Base-by-base conservation (phyloP, 1,140 invertebrate species). In the Gryon sp. region DNA sequence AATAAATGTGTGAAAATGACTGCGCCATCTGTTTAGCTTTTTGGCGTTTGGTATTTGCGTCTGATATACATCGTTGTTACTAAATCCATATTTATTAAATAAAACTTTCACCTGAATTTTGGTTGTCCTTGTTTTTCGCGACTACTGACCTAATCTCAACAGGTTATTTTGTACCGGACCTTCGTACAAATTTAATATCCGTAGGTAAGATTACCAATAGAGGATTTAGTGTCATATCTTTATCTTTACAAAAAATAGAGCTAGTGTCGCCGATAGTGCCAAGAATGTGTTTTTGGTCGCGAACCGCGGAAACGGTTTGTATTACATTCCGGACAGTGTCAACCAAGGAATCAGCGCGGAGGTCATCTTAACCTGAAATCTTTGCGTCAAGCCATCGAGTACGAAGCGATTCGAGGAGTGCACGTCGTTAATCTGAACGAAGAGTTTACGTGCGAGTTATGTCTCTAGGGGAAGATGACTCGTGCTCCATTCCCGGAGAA, bases 391-490 rank as follows among this genome's bases (percentile, higher is more conserved):
- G 63, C 63, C 0, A 12, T 59, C 0, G 48, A 36, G 9, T 34
- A 38, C 0, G 76, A 66, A 12, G 12, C 19, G 0, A 34, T 79
- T 0, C 14, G 50, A 30, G 75, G 79, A 12, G 2, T 69, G 1
- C 5, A 30, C 0, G n/a, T 79, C 24, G 26, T 57, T 1, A 24
- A 66, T 19, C 30, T 62, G 3, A 18, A 63, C 2, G 52, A 75
- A 28, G 22, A 66, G 15, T 66, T 69, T 7, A 2, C 66, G 7
- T 86, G 83, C 68, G 65, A 72, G 7, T 24, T 76, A 8, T 86
- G 84, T 53, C 1, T 80, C 0, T 46, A 75, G 53, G 75, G 82
- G 15, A 86, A 87, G 73, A 60, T 77, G 48, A 50, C 46, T 24
- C 66, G 73, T 30, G 6, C 19, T 0, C 52, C 77, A 1, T 84